Base-by-base conservation (phyloP, 2,888 invertebrate genomes). In the Plagiodera versicolora region DNA sequence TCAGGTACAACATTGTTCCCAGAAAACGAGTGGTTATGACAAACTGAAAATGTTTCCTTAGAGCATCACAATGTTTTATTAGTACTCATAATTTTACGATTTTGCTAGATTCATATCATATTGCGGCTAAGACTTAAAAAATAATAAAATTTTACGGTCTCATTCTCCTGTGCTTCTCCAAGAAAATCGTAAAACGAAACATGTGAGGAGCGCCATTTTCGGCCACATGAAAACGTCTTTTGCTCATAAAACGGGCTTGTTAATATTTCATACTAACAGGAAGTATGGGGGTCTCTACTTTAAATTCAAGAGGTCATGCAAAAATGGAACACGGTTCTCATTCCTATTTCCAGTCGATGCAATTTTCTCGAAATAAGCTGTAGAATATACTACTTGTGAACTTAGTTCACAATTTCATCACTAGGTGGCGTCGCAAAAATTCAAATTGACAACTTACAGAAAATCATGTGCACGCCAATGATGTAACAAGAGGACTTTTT, bases 121-220 rank as follows among this genome's bases (percentile, higher is more conserved):
- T 44, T 47, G 14, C 56, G 62, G 60, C 49, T 18, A 56, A 60
- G 16, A 48, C 55, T 61, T 59, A 53, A 60, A 51, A 48, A 58
- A 44, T 35, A 60, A 62, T 65, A 65, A 58, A 62, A 63, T 60
- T 60, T 65, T 65, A 60, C 60, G 58, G 58, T 58, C 44, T 39
- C 35, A 52, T 35, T 55, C 55, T 62, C 48, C 44, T 61, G 59
- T 28, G 14, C 19, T 30, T 14, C 52, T 47, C 46, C 11, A 19
- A 52, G 39, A 44, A 52, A 58, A 58, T 60, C 65, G 35, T 65
- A 54, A 65, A 65, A 45, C 35, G 30, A 53, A 52, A 50, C 35
- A 62, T 62, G 57, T 47, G 17, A 44, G 17, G 46, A 53, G 28
- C 44, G 44, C 6, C 24, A 24, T 39, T 3, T 11, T 39, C 14